Conservation (phyloP, 2,888 invertebrate species). For the Lymantria dispar region DNA sequence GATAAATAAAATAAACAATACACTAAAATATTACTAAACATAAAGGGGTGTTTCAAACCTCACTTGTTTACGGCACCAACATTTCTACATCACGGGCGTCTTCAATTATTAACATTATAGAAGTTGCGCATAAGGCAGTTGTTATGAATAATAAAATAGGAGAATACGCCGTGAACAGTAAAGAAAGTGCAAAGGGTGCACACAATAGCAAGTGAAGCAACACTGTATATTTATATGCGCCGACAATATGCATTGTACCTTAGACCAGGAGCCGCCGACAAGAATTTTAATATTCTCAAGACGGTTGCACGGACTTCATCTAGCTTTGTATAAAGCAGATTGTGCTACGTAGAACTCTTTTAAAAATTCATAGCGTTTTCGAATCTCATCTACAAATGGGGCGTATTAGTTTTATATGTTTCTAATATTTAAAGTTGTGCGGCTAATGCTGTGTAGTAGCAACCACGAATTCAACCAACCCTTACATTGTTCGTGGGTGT, state of each 20-base stretch:
- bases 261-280: slow-evolving; percentile 32
- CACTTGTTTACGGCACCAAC: slow-evolving; percentile 42
- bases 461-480: too few species aligned
- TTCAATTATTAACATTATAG: slow-evolving; percentile 76
- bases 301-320: slow-evolving; percentile 47
- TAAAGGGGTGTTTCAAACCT: slow-evolving; percentile 26
- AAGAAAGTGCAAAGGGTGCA: slow-evolving; percentile 69
- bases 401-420: too few species aligned
- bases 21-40: slow-evolving; percentile 3
- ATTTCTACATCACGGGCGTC: slow-evolving; percentile 56
- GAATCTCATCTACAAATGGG: too few species aligned
- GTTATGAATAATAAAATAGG: slow-evolving; percentile 76
- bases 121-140: slow-evolving; percentile 66
- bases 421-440: too few species aligned
- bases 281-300: slow-evolving; percentile 54
- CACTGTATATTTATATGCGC: slow-evolving; percentile 75
- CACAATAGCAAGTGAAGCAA: slow-evolving; percentile 76
- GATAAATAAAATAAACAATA: slow-evolving; percentile 3
- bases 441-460: too few species aligned
- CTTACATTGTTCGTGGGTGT: too few species aligned
- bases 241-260: slow-evolving; percentile 77
- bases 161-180: slow-evolving; percentile 69
- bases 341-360: slow-evolving; percentile 46
- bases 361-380: slow-evolving; percentile 56
- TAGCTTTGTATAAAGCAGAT: slow-evolving; percentile 48